Evolutionary conservation across 1,140 invertebrate genomes (phyloP).

Genomic region (Zaprionus vittiger): DNA sequence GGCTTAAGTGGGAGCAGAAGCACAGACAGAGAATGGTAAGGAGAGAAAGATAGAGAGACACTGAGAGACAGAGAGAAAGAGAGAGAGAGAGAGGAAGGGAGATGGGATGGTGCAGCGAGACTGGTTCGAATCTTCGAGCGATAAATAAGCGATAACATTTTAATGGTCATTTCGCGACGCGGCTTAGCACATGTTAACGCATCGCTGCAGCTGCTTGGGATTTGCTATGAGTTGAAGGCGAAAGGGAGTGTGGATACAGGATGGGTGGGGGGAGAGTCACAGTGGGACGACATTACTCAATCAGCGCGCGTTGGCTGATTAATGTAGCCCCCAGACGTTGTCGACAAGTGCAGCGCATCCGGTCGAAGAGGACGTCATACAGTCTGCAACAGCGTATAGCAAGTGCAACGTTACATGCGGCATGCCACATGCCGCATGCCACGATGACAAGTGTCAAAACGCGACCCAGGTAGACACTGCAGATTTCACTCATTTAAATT

Average conservation of each 20-base stretch:
- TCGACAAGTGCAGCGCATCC: conserved; percentile 71
- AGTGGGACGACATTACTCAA: conserved; percentile 61
- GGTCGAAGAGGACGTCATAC: conserved; percentile 68
- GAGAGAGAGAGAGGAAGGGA: background rate
- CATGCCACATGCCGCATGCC: conserved; percentile 37
- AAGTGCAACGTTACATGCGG: conserved; percentile 23
- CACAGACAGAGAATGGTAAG: background rate
- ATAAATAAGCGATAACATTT: conserved; percentile 78
- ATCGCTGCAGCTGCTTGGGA: conserved; percentile 13
- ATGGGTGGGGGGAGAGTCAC: background rate
- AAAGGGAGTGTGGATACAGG: background rate
- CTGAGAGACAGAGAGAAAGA: background rate
- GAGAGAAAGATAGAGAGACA: background rate
- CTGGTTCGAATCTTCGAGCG: conserved; percentile 29
- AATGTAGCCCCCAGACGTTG: conserved; percentile 49
- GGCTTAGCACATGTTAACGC: conserved; percentile 43
- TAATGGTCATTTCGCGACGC: conserved; percentile 54
- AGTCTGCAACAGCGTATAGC: conserved; percentile 49
- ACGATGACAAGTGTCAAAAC: conserved; percentile 76
- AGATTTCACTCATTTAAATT: conserved; percentile 73
- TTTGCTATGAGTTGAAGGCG: background rate
- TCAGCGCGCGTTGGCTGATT: conserved; percentile 68
- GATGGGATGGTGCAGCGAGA: background rate
- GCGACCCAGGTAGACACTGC: conserved; percentile 52
- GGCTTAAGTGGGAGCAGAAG: background rate